A percentile compares a stretch with the other conserved stretches of the same genome.
These are phyloP conservation scores for Eupithecia subumbrata DNA, from an alignment of 2,888 invertebrate species.

Conservation along the genomic window DNA sequence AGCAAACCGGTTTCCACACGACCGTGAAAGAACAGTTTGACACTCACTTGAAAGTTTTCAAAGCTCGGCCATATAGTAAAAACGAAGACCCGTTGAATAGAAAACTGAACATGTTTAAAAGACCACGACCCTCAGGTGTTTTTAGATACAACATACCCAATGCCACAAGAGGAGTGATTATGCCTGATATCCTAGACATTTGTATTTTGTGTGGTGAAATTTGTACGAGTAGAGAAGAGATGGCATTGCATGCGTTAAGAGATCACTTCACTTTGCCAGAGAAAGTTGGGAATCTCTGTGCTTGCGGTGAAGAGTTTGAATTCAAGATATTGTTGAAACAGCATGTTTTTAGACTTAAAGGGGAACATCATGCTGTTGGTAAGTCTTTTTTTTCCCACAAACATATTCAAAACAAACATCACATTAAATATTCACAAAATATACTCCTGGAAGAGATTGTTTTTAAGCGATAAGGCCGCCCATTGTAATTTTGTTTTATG, in stretches of 20 bases:
- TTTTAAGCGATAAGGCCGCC: no score
- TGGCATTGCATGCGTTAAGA: constrained; percentile 48
- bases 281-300: constrained; percentile 44
- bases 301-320: constrained; percentile 59
- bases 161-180: constrained; percentile 46
- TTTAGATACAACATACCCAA: constrained; percentile 37
- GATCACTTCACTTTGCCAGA: constrained; percentile 44
- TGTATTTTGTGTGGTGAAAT: constrained; percentile 65
- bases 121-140: no score
- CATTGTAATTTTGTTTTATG: no score
- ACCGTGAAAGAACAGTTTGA: constrained; percentile 44
- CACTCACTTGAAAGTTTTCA: constrained; percentile 46
- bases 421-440: no score
- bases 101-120: background rate
- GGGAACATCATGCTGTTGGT: constrained; percentile 39
- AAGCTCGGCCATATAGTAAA: background rate
- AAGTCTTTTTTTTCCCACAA: background rate
- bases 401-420: no score
- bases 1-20: constrained; percentile 51
- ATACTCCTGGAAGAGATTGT: no score
- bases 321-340: constrained; percentile 63
- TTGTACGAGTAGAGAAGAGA: constrained; percentile 43
- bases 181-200: constrained; percentile 48
- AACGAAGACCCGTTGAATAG: background rate
- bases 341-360: constrained; percentile 58